These are phyloP conservation scores for Drosophila eohydei DNA, from an alignment of 2,888 invertebrate genomes.

Conservation along the genomic window DNA sequence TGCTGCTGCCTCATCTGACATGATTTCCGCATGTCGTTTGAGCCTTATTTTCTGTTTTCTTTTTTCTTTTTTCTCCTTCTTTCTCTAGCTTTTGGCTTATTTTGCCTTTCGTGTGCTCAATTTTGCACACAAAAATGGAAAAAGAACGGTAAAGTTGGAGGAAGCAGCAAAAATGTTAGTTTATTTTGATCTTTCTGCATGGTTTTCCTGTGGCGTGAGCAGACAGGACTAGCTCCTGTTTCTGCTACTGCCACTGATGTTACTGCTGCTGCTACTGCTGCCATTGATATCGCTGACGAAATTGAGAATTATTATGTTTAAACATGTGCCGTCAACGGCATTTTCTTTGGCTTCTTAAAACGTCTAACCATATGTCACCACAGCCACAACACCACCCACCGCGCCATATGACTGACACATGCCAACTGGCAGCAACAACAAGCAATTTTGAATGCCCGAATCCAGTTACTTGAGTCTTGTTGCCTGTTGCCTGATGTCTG, in stretches of 20 bases:
- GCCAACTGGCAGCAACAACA: slow-evolving; percentile 29
- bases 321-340: slow-evolving; percentile 65
- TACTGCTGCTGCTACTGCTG: not conserved
- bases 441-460: slow-evolving; percentile 40
- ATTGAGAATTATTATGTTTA: slow-evolving; percentile 81
- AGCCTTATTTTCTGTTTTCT: slow-evolving; percentile 50
- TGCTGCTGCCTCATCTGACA: slow-evolving; percentile 74
- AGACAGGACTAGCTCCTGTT: slow-evolving; percentile 5
- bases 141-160: slow-evolving; percentile 27
- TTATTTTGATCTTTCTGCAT: slow-evolving; percentile 78
- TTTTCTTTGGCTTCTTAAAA: slow-evolving; percentile 46
- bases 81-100: slow-evolving; percentile 52
- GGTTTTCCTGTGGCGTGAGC: slow-evolving; percentile 65
- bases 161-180: slow-evolving; percentile 61
- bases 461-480: slow-evolving; percentile 25
- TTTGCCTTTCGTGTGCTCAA: slow-evolving; percentile 69
- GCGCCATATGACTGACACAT: slow-evolving; percentile 34
- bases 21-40: slow-evolving; percentile 80
- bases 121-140: slow-evolving; percentile 53
- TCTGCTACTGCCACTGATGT: slow-evolving; percentile 14
- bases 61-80: slow-evolving; percentile 35
- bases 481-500: slow-evolving; percentile 9
- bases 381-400: slow-evolving; percentile 3
- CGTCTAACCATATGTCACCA: slow-evolving; percentile 9
- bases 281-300: slow-evolving; percentile 79